Evolutionary conservation across 2,888 invertebrate species (phyloP).

Genomic region (Ommatoiulus sabulosus): DNA sequence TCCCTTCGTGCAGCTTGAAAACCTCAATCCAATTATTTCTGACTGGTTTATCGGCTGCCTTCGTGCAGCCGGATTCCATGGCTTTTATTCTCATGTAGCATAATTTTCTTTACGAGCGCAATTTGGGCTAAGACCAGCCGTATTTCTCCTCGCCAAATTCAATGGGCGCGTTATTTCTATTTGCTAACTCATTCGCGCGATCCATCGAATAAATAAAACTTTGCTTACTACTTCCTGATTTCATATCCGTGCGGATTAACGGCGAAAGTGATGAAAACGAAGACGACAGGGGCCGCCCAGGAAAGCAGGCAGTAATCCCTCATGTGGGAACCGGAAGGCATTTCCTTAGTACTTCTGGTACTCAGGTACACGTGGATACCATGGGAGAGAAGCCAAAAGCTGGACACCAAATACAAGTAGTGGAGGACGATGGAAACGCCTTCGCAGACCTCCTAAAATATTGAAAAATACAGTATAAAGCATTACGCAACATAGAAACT

Average conservation of each 20-base stretch:
- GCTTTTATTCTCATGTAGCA: conserved; percentile 13
- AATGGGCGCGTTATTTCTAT: background rate
- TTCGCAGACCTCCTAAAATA: conserved; percentile 72
- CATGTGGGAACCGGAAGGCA: conserved; percentile 69
- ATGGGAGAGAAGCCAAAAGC: conserved; percentile 78
- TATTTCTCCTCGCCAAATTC: background rate
- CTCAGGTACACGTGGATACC: conserved; percentile 70
- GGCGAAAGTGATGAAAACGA: conserved; percentile 73
- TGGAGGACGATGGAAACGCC: conserved; percentile 77
- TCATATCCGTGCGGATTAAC: conserved; percentile 80
- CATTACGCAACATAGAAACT: background rate
- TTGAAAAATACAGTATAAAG: background rate
- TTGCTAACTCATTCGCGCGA: background rate
- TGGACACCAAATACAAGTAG: conserved; percentile 77
- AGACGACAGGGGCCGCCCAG: conserved; percentile 61
- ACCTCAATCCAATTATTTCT: conserved; percentile 27
- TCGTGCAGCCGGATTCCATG: background rate
- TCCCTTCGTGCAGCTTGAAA: background rate
- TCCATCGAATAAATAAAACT: conserved; percentile 51
- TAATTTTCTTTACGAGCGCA: conserved; percentile 43
- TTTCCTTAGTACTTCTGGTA: conserved; percentile 71
- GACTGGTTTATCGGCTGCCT: conserved; percentile 21
- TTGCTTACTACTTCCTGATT: conserved; percentile 73
- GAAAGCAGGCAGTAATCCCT: conserved; percentile 61
- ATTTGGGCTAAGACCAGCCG: background rate